Conservation (phyloP, 92 coral and sea anemone species). For the Plumapathes pennacea region DNA sequence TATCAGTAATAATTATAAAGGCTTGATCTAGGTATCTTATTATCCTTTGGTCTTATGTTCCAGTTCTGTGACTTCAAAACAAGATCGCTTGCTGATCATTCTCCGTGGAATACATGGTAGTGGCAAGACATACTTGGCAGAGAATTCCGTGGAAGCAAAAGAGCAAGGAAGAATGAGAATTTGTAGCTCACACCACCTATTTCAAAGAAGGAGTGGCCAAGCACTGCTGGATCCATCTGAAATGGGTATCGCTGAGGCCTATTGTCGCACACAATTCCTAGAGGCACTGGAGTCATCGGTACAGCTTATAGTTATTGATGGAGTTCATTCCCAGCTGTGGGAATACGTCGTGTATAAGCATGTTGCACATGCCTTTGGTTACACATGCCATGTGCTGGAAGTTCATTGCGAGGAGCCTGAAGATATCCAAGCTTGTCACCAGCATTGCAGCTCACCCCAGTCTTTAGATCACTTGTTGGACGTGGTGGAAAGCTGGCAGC, state of each 20-base stretch:
- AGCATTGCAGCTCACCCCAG: slow-evolving; percentile 19
- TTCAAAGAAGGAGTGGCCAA: slow-evolving; percentile 65
- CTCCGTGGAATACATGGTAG: slow-evolving; percentile 83
- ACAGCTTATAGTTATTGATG: slow-evolving; percentile 64
- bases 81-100: slow-evolving; percentile 55
- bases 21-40: too few species aligned
- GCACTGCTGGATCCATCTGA: slow-evolving; percentile 50
- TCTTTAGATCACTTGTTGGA: slow-evolving; percentile 44
- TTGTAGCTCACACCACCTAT: slow-evolving; percentile 66
- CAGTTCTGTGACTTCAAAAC: too few species aligned
- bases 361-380: slow-evolving; percentile 66
- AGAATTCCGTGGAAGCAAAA: slow-evolving; percentile 53
- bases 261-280: slow-evolving; percentile 62
- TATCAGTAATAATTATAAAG: too few species aligned
- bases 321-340: slow-evolving; percentile 60
- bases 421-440: slow-evolving; percentile 39
- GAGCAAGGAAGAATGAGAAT: slow-evolving; percentile 20
- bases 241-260: slow-evolving; percentile 73
- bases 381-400: slow-evolving; percentile 52
- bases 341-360: slow-evolving; percentile 54
- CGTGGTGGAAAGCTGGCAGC: slow-evolving; percentile 57
- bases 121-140: slow-evolving; percentile 66
- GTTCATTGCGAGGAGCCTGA: slow-evolving; percentile 45
- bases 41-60: too few species aligned
- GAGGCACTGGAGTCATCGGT: slow-evolving; percentile 51